Conservation (phyloP, 2,888 invertebrate genomes). For the Monopis laevigella region DNA sequence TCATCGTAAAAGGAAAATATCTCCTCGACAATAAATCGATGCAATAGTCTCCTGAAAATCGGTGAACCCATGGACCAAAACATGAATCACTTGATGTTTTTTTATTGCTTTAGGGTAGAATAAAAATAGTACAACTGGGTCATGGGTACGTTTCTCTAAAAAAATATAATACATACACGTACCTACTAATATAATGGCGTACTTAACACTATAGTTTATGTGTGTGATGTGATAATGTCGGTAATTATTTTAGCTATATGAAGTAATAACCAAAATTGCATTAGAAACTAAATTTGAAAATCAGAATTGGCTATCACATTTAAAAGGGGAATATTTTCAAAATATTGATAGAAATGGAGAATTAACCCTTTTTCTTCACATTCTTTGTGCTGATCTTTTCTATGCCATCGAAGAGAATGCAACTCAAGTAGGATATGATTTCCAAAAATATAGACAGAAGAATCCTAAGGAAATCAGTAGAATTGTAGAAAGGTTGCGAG, state of each 20-base stretch:
- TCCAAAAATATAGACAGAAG: conserved; percentile 24
- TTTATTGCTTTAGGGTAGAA: too few relatives aligned
- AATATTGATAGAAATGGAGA: conserved; percentile 22
- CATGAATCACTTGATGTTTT: too few relatives aligned
- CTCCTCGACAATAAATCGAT: too few relatives aligned
- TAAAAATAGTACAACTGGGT: too few relatives aligned
- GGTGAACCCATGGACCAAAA: too few relatives aligned
- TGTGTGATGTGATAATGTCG: too few relatives aligned
- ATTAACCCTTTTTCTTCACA: conserved; percentile 33
- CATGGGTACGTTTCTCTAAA: too few relatives aligned
- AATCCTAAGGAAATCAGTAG: conserved; percentile 25
- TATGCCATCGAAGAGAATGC: conserved; percentile 32
- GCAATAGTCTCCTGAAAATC: too few relatives aligned
- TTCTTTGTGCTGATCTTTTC: conserved; percentile 30
- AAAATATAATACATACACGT: too few relatives aligned
- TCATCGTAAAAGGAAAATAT: too few relatives aligned
- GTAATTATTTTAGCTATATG: conserved; percentile 37
- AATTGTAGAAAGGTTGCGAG: conserved; percentile 28
- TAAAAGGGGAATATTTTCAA: conserved; percentile 30
- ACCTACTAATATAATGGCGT: too few relatives aligned
- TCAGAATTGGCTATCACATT: conserved; percentile 39
- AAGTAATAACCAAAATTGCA: conserved; percentile 35
- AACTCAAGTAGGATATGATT: conserved; percentile 27
- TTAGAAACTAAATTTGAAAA: conserved; percentile 30
- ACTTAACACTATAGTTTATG: too few relatives aligned